Base-by-base conservation (phyloP, 2,113 vertebrate species). In the Myotis lucifugus region DNA sequence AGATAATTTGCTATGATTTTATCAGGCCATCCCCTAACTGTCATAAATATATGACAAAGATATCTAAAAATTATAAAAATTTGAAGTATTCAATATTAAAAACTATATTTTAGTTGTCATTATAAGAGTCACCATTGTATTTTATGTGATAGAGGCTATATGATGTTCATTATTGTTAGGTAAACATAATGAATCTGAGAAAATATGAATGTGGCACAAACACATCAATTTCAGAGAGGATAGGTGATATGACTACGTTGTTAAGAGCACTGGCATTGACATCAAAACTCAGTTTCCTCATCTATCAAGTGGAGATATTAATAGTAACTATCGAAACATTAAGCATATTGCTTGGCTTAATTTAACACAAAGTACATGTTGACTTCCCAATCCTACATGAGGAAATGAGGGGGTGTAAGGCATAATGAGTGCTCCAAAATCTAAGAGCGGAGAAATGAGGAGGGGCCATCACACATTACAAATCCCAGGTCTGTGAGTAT, bases 311-410 rank as follows among this genome's bases (percentile, higher is more conserved):
- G 79, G 69, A 81, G 13, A 83, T 40, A 19, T 48, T 73, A 76
- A 74, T 17, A 64, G 9, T 66, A 59, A 34, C 10, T 52, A 42
- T 42, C 9, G 32, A 83, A 78, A 34, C 23, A 21, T 82, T 72
- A n/a, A 85, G 40, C 73, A 74, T 78, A 93, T 56, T 82, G 46
- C 27, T 67, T 73, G 87, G n/a, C 46, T 94, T 88, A 93, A 61
- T 91, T 91, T 61, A 93, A 94, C 74, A 86, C 56, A 64, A 88
- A 92, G 81, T 92, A 81, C 88, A 92, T 85, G 79, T 83, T 93
- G 93, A 67, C 32, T 48, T 92, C n/a, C 56, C 77, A 52, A 5
- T 88, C 67, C n/a, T 85, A 25, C 11, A 7, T 25, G 50, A 42
- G 74, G 37, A 78, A n/a, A 19, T 18, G 52, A 74, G 54, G 64